Conservation (phyloP, 2,113 vertebrate genomes). For the Pelodiscus sinensis region DNA sequence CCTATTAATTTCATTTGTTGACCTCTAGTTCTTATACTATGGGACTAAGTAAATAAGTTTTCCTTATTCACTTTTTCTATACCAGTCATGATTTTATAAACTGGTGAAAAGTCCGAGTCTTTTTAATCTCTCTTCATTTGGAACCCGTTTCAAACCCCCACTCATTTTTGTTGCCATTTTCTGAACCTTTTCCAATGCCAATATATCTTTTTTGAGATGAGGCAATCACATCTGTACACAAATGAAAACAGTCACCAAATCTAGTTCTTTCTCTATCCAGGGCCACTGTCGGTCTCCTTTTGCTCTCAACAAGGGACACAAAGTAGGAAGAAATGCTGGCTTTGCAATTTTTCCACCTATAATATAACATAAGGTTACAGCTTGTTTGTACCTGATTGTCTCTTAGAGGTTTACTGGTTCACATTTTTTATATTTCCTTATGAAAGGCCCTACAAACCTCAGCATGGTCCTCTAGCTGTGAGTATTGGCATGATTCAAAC, state of each 20-base stretch:
- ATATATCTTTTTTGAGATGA: too few relatives aligned
- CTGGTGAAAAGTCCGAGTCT: too few relatives aligned
- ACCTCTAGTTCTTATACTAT: too few relatives aligned
- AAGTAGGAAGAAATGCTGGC: not conserved
- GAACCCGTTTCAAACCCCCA: too few relatives aligned
- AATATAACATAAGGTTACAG: not conserved
- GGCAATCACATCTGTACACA: not conserved
- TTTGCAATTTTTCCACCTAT: not conserved
- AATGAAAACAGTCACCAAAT: not conserved
- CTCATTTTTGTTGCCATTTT: too few relatives aligned
- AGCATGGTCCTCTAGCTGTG: not conserved
- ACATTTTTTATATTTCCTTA: not conserved
- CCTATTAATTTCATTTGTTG: too few relatives aligned
- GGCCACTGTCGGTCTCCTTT: too few relatives aligned
- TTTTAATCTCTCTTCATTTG: too few relatives aligned
- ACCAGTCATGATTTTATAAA: too few relatives aligned
- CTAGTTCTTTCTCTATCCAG: not conserved
- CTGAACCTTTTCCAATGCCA: too few relatives aligned
- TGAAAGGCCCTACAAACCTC: not conserved
- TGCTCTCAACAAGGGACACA: not conserved
- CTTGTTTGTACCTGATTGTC: not conserved
- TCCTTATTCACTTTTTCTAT: too few relatives aligned
- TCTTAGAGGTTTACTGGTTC: not conserved
- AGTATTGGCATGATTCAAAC: constrained; percentile 2
- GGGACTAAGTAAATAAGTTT: too few relatives aligned